A percentile compares a stretch with the other conserved stretches of the same genome.
Evolutionary conservation across 2,888 invertebrate genomes (phyloP).

Genomic region (Euclidia mi): DNA sequence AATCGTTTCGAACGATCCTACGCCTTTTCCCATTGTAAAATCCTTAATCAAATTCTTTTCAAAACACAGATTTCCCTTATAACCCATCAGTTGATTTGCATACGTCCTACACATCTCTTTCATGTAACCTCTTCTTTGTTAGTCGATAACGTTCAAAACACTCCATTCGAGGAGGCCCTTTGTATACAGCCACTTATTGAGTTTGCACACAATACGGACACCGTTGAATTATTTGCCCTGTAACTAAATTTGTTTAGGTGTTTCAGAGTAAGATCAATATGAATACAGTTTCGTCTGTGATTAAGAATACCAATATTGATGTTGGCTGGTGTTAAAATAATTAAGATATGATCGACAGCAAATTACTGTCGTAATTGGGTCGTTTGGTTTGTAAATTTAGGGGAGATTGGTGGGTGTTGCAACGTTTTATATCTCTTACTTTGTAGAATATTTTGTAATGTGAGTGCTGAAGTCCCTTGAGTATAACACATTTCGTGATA

Average conservation of each 20-base stretch:
- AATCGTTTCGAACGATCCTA: too few relatives aligned
- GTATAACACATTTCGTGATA: too few relatives aligned
- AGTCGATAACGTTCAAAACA: slow-evolving; percentile 56
- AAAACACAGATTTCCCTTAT: background rate
- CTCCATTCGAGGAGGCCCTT: slow-evolving; percentile 52
- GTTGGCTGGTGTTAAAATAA: slow-evolving; percentile 38
- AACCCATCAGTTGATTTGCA: slow-evolving; percentile 15
- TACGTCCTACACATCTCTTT: slow-evolving; percentile 31
- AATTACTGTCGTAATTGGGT: slow-evolving; percentile 47
- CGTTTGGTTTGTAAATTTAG: slow-evolving; percentile 40
- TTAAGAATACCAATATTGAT: slow-evolving; percentile 48
- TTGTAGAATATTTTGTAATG: too few relatives aligned
- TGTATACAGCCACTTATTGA: slow-evolving; percentile 53
- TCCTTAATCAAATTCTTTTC: too few relatives aligned
- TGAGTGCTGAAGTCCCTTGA: too few relatives aligned
- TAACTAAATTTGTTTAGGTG: slow-evolving; percentile 61
- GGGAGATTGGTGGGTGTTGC: too few relatives aligned
- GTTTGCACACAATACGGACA: slow-evolving; percentile 49
- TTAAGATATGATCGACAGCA: slow-evolving; percentile 32
- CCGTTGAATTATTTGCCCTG: slow-evolving; percentile 48
- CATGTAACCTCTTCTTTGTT: slow-evolving; percentile 48
- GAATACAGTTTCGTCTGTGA: slow-evolving; percentile 47
- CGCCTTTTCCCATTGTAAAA: too few relatives aligned
- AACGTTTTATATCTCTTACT: too few relatives aligned
- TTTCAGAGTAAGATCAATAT: slow-evolving; percentile 45